phyloP scores from a whole-genome alignment of 2,797 vertebrate species.

The Sebastes variabilis region DNA sequence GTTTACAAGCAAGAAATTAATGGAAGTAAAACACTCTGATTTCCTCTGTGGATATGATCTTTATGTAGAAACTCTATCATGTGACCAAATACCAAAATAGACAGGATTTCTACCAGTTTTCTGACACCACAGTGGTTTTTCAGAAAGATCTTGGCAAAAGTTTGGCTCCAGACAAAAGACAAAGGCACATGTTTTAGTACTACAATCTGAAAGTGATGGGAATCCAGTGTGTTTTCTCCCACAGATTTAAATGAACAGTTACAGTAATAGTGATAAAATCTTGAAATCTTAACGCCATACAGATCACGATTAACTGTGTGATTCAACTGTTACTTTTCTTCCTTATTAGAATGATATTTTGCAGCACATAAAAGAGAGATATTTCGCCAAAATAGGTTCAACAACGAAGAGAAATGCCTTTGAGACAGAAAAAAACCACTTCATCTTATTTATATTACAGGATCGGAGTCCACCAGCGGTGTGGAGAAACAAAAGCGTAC shows the following conservation, averaged over 20 bases:
- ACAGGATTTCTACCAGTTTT: neutral
- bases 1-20: neutral
- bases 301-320: neutral
- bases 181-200: neutral
- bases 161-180: neutral
- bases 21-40: neutral
- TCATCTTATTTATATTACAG: constrained; percentile 58
- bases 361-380: constrained; percentile 1
- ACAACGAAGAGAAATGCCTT: constrained; percentile 24
- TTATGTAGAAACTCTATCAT: neutral
- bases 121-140: neutral
- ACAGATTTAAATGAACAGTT: neutral
- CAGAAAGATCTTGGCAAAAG: neutral
- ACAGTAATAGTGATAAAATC: neutral
- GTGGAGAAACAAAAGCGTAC: constrained; percentile 17
- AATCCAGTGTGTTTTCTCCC: neutral
- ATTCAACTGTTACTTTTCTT: neutral
- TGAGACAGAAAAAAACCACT: constrained; percentile 30
- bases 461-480: constrained; percentile 1
- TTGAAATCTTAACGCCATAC: neutral
- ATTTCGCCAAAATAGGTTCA: neutral
- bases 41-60: neutral
- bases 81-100: neutral
- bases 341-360: constrained; percentile 2
- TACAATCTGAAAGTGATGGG: neutral